Evolutionary conservation across 2,888 invertebrate species (phyloP).

Genomic region (Schizaphis graminum): DNA sequence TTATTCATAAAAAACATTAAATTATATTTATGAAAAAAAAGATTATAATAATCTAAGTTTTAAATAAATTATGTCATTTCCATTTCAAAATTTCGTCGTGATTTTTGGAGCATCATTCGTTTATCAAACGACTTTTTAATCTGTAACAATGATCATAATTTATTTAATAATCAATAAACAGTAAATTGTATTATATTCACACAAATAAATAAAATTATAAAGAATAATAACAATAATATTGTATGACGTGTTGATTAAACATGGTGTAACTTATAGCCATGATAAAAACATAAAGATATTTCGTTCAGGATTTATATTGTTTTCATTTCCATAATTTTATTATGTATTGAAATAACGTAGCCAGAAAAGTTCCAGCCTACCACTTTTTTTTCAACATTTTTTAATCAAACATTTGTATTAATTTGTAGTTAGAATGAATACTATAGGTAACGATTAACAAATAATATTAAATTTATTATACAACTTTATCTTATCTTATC

Average conservation of each 20-base stretch:
- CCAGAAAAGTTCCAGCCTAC: too few relatives aligned
- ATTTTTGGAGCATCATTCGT: constrained; percentile 62
- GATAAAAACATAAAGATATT: not conserved
- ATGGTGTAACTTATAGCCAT: not conserved
- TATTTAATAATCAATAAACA: not conserved
- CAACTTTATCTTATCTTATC: too few relatives aligned
- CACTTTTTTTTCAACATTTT: too few relatives aligned
- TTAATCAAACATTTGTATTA: too few relatives aligned
- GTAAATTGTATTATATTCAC: not conserved
- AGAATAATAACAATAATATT: not conserved
- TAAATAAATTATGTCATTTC: constrained; percentile 43
- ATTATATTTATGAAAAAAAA: not conserved
- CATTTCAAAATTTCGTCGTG: constrained; percentile 57
- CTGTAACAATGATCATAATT: constrained; percentile 19
- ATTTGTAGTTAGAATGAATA: too few relatives aligned
- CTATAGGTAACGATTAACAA: too few relatives aligned
- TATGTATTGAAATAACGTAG: not conserved
- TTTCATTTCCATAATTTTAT: not conserved
- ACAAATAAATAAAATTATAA: not conserved
- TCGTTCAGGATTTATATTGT: not conserved
- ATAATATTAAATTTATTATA: too few relatives aligned
- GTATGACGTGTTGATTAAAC: not conserved
- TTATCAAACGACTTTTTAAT: constrained; percentile 60
- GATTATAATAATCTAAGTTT: not conserved
- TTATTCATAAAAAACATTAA: not conserved